phyloP scores from a whole-genome alignment of 1,140 invertebrate species.

The Drosophila ogumai region DNA sequence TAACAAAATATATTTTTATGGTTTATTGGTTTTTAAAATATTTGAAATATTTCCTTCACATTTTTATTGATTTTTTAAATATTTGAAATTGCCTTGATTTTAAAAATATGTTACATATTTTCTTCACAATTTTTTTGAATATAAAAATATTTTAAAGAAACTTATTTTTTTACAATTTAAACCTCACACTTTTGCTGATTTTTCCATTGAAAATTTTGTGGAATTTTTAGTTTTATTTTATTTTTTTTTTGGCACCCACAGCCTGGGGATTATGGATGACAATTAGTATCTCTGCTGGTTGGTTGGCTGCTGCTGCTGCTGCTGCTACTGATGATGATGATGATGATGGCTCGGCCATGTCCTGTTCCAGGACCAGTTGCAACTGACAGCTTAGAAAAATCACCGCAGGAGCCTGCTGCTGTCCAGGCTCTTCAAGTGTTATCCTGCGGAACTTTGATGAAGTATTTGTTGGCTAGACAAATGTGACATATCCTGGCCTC shows the following conservation, averaged over 20 bases:
- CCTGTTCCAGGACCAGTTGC: conserved; percentile 60
- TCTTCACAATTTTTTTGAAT: too few relatives aligned
- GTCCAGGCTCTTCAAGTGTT: conserved; percentile 21
- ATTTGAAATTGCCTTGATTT: too few relatives aligned
- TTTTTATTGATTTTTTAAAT: not conserved
- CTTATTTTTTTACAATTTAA: not conserved
- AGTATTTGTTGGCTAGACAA: conserved; percentile 68
- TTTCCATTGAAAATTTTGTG: not conserved
- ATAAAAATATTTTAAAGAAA: not conserved
- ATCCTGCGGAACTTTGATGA: conserved; percentile 58
- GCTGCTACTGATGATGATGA: conserved; percentile 26
- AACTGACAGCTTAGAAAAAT: conserved; percentile 81
- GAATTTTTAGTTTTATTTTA: not conserved
- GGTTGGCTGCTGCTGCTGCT: conserved; percentile 8
- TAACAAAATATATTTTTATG: too few relatives aligned
- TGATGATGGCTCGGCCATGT: conserved; percentile 54
- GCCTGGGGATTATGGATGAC: conserved; percentile 55
- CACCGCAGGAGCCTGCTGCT: conserved; percentile 50
- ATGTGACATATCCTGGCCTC: conserved; percentile 66
- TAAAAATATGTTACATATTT: too few relatives aligned
- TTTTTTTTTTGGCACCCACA: not conserved
- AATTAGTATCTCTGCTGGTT: conserved; percentile 59
- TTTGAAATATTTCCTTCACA: not conserved
- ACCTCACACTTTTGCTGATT: not conserved
- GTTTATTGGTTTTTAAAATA: not conserved